phyloP scores from a whole-genome alignment of 2,888 invertebrate species.

The Trachelus stipa region DNA sequence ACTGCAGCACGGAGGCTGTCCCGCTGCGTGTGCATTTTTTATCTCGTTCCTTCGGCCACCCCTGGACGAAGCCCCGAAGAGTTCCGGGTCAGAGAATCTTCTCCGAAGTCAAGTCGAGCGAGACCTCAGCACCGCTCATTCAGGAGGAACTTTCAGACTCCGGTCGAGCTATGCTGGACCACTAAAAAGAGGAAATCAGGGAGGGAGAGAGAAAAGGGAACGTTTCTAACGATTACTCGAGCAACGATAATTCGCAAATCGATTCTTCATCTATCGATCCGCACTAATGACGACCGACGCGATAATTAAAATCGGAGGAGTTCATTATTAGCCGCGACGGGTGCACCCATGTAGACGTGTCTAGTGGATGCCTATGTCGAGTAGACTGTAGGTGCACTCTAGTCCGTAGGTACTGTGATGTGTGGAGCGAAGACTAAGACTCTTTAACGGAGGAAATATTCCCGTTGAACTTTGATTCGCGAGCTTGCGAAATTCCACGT shows the following conservation, averaged over 20 bases:
- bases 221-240: not conserved
- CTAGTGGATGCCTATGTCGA: no score
- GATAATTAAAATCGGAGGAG: not conserved
- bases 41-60: not conserved
- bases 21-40: not conserved
- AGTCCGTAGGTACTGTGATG: no score
- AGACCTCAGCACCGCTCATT: not conserved
- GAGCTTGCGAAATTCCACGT: no score
- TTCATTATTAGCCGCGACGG: not conserved
- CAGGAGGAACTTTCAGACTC: not conserved
- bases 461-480: no score
- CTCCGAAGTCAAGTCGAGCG: not conserved
- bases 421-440: no score
- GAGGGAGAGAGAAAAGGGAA: not conserved
- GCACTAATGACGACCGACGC: not conserved
- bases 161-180: not conserved
- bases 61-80: not conserved
- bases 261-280: not conserved
- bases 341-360: no score
- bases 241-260: not conserved
- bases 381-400: no score
- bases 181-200: not conserved
- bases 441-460: not conserved
- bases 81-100: not conserved
- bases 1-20: not conserved